Evolutionary conservation across 2,113 vertebrate genomes (phyloP).

Genomic region (Sus scrofa): DNA sequence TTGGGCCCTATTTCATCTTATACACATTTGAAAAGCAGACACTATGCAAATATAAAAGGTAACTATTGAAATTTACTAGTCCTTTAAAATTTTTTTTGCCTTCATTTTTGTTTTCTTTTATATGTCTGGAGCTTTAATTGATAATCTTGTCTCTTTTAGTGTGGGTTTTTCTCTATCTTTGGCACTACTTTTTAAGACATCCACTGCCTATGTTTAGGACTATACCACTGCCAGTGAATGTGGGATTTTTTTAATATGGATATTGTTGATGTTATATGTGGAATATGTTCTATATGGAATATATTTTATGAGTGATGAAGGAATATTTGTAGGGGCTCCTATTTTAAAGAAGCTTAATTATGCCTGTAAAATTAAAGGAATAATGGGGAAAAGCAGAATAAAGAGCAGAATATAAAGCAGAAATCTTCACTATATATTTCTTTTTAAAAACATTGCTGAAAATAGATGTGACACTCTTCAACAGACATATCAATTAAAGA

Average conservation of each 20-base stretch:
- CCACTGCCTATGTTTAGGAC: not conserved
- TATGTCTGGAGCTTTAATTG: constrained; percentile 8
- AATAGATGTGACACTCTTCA: not conserved
- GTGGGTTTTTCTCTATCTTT: not conserved
- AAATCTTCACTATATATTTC: not conserved
- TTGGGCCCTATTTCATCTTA: not conserved
- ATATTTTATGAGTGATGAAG: not conserved
- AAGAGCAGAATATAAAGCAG: not conserved
- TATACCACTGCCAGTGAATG: not conserved
- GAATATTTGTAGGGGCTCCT: not conserved
- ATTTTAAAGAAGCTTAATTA: not conserved
- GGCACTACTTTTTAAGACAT: not conserved
- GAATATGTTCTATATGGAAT: not conserved
- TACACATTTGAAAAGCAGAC: constrained; percentile 46
- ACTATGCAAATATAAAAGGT: constrained; percentile 44
- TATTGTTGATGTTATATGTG: not conserved
- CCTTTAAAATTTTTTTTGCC: not conserved
- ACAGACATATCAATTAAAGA: not conserved
- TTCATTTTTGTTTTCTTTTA: constrained; percentile 34
- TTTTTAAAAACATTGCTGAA: not conserved
- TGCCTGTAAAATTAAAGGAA: not conserved
- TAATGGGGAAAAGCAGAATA: not conserved
- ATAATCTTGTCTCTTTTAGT: not conserved
- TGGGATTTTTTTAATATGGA: not conserved
- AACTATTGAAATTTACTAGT: not conserved